Base-by-base conservation (phyloP, 2,797 vertebrate genomes). In the Lepus townsendii region DNA sequence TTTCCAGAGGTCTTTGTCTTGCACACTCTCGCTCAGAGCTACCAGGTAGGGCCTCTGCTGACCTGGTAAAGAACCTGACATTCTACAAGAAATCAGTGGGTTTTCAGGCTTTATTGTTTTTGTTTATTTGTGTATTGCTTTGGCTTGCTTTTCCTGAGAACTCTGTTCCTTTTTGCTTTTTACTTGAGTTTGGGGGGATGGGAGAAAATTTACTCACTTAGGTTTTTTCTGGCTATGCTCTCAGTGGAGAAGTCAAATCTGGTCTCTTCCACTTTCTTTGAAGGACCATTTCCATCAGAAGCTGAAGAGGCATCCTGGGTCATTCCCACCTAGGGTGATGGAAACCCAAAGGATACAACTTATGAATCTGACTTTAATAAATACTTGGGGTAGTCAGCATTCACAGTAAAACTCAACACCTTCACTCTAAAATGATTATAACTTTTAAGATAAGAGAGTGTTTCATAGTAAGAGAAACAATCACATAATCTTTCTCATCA, bases 51-150 rank as follows among this genome's bases (percentile, higher is more conserved):
- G 7, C 69, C 52, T 90, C 77, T 22, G 20, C 20, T 85, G 65
- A 68, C 11, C n/a, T 77, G 20, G 20, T 52, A 65, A 71, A 83
- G 76, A 80, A 54, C 4, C 22, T 73, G 76, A 87, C 76, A 78
- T 93, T 11, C 14, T 47, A 77, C 7, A 87, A 86, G 16, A 72
- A 66, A 83, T 78, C 38, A 66, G 20, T 73, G 17, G 9, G 4
- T 14, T 57, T 57, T 78, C 2, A 11, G 16, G 80, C 27, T 65
- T 54, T 57, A n/a, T 20, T 76, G 0, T 62, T 72, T 83, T 86
- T 57, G 42, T 20, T 91, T 85, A 47, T 93, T 83, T 50, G 27
- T 92, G 79, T 65, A 19, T 75, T 72, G 27, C 12, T 82, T 89
- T 38, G 9, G 9, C 65, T 66, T 17, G 1, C 2, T 17, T 85